Evolutionary conservation across 2,888 invertebrate species (phyloP).

Genomic region (Prosapia bicincta): DNA sequence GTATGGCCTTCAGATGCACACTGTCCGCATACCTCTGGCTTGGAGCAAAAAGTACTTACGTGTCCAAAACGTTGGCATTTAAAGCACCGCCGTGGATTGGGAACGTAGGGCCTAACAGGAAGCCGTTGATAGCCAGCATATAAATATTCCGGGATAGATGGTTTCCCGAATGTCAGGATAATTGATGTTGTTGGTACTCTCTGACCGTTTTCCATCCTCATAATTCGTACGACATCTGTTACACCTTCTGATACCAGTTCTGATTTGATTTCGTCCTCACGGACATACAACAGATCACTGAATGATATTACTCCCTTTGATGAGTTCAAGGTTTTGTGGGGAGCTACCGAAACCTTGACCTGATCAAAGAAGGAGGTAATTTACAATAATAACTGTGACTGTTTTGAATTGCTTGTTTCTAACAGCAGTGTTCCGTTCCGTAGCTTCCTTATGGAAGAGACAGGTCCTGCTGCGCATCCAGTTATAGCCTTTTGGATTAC

Average conservation of each 20-base stretch:
- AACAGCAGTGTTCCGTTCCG: not conserved
- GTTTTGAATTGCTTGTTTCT: not conserved
- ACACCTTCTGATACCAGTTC: not conserved
- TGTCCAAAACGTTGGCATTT: not conserved
- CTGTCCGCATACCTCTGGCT: not conserved
- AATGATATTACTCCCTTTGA: not conserved
- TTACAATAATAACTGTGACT: not conserved
- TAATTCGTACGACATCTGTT: not conserved
- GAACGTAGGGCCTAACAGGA: not conserved
- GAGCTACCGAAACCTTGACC: not conserved
- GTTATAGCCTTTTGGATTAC: not conserved
- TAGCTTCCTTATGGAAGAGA: not conserved
- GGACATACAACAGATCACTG: not conserved
- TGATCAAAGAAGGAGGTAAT: not conserved
- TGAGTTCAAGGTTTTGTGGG: not conserved
- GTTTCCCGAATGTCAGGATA: not conserved
- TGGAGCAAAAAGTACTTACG: not conserved
- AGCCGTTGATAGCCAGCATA: constrained; percentile 7
- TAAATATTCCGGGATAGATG: not conserved
- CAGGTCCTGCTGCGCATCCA: not conserved
- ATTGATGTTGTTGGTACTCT: not conserved
- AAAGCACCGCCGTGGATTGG: constrained; percentile 4
- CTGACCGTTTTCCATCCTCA: not conserved
- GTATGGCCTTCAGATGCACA: not conserved
- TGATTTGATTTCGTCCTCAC: not conserved